A percentile compares a stretch with the other conserved stretches of the same genome.
phyloP scores from a whole-genome alignment of 2,113 vertebrate genomes.

The Gymnogyps californianus region DNA sequence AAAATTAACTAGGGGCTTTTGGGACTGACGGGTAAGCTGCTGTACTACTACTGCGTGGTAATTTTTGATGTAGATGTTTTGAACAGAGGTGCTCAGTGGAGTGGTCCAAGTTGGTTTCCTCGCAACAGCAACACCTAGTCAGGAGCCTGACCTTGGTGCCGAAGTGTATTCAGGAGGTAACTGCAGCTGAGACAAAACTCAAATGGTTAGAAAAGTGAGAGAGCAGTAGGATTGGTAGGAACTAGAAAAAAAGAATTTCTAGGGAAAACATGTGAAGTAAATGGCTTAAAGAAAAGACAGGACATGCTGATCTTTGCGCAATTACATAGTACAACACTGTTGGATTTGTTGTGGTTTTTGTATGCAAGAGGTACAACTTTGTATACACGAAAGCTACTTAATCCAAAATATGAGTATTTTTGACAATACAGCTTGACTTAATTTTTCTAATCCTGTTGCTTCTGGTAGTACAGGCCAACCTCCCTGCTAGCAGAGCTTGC shows the following conservation, averaged over 20 bases:
- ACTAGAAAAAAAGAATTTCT: not conserved
- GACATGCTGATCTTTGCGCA: not conserved
- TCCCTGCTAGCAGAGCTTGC: not conserved
- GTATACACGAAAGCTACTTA: not conserved
- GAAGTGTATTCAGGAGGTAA: not conserved
- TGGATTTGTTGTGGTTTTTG: not conserved
- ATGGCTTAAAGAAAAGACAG: not conserved
- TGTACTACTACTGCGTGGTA: not conserved
- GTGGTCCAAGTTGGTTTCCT: not conserved
- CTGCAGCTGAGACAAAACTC: not conserved
- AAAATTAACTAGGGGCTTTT: not conserved
- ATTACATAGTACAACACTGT: not conserved
- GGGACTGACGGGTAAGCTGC: not conserved
- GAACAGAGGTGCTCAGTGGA: not conserved
- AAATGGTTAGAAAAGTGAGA: not conserved
- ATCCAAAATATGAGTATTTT: not conserved
- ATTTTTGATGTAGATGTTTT: not conserved
- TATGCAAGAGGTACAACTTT: not conserved
- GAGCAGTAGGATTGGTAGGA: not conserved
- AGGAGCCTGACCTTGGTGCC: not conserved
- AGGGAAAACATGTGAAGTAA: not conserved
- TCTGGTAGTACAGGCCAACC: not conserved
- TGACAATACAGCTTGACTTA: not conserved
- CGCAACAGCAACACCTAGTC: rapidly evolving
- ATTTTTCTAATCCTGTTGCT: not conserved